phyloP scores from a whole-genome alignment of 2,797 vertebrate genomes.

The Spheniscus humboldti region DNA sequence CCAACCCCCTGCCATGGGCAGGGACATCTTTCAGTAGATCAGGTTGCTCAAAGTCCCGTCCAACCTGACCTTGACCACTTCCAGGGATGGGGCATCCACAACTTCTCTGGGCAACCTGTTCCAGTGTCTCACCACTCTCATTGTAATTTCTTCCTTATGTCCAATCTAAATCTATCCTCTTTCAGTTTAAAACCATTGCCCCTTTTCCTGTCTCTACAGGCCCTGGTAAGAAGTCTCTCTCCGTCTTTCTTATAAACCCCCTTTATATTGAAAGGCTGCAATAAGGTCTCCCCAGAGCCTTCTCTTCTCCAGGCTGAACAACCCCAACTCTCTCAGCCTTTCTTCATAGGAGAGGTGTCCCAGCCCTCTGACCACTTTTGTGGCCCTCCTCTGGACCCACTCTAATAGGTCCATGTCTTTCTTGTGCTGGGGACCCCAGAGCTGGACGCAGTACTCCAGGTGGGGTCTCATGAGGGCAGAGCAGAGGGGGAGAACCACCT shows the following conservation, averaged over 20 bases:
- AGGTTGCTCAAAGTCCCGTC: not conserved
- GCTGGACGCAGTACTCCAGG: not conserved
- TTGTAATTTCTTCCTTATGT: not conserved
- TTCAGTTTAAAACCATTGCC: not conserved
- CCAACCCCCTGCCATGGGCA: not conserved
- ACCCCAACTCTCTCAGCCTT: not conserved
- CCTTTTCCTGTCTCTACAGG: not conserved
- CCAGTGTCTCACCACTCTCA: not conserved
- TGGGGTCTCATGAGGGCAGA: not conserved
- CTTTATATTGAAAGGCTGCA: not conserved
- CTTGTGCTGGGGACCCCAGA: not conserved
- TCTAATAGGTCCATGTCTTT: not conserved
- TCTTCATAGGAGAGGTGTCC: not conserved
- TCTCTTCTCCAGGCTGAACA: not conserved
- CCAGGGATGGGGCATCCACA: not conserved
- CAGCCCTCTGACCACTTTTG: rapidly evolving
- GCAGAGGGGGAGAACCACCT: not conserved
- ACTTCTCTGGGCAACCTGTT: not conserved
- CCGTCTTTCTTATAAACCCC: not conserved
- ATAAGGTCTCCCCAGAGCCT: not conserved
- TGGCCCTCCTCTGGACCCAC: not conserved
- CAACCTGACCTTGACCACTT: not conserved
- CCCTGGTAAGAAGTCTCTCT: not conserved
- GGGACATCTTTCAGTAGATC: not conserved
- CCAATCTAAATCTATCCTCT: not conserved